Evolutionary conservation across 2,113 vertebrate genomes (phyloP).

Genomic region (Zapornia atra): DNA sequence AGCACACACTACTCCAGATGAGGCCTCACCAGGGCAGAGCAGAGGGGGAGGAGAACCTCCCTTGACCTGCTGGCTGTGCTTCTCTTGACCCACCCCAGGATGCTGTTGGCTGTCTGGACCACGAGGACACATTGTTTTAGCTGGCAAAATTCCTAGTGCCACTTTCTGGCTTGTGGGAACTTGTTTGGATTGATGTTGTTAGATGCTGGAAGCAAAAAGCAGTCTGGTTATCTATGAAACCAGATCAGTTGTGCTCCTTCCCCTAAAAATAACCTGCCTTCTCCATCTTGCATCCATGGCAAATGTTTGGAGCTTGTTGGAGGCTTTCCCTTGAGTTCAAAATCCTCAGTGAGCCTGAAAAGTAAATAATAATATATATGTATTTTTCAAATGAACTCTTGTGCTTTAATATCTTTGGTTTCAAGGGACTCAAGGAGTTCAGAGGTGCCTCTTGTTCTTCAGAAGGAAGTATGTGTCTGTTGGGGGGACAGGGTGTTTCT

Average conservation of each 20-base stretch:
- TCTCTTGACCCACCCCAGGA: too few relatives aligned
- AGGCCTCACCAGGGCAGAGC: too few relatives aligned
- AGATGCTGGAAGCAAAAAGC: neutral
- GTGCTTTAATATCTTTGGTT: neutral
- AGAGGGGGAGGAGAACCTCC: too few relatives aligned
- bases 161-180: neutral
- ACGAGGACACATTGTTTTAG: too few relatives aligned
- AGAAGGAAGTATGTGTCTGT: fast-evolving
- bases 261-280: neutral
- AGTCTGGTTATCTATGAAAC: neutral
- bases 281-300: neutral
- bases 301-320: neutral
- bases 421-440: neutral
- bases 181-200: neutral
- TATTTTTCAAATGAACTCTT: neutral
- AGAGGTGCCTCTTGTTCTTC: neutral
- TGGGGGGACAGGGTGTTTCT: neutral
- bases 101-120: too few relatives aligned
- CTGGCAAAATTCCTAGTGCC: neutral
- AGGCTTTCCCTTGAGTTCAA: neutral
- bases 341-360: neutral
- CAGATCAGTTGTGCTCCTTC: neutral
- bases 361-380: neutral
- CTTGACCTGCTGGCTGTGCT: too few relatives aligned
- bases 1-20: too few relatives aligned